These are phyloP conservation scores for Dendrolimus houi DNA, from an alignment of 2,888 invertebrate species.

Conservation along the genomic window DNA sequence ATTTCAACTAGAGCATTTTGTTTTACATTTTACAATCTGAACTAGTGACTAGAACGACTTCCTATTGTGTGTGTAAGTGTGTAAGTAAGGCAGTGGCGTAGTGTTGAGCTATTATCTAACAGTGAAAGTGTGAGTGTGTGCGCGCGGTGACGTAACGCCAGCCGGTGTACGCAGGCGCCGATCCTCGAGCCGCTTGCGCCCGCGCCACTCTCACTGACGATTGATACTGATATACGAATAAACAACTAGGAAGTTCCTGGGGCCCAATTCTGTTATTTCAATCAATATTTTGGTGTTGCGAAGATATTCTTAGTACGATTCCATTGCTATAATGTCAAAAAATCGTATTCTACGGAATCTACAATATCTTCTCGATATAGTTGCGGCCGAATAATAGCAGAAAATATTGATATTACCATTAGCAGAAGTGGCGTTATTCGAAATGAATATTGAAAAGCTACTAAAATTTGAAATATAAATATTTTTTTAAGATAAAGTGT, in stretches of 20 bases:
- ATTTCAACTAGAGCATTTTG: slow-evolving; percentile 21
- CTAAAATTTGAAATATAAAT: too few species aligned
- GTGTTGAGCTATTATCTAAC: slow-evolving; percentile 67
- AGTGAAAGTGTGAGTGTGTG: slow-evolving; percentile 72
- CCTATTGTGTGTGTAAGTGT: slow-evolving; percentile 63
- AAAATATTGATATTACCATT: too few species aligned
- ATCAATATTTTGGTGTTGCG: too few species aligned
- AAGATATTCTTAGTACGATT: too few species aligned
- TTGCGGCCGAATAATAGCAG: too few species aligned
- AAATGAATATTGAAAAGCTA: too few species aligned
- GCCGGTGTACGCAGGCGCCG: slow-evolving; percentile 30
- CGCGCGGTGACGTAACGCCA: slow-evolving; percentile 55
- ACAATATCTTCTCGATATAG: too few species aligned
- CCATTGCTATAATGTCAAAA: too few species aligned
- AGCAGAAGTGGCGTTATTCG: too few species aligned
- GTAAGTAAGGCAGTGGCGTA: slow-evolving; percentile 67
- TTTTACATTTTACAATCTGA: slow-evolving; percentile 24
- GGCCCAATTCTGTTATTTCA: slow-evolving; percentile 7
- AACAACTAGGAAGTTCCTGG: slow-evolving; percentile 56
- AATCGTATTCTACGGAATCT: too few species aligned
- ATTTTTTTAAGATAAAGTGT: too few species aligned
- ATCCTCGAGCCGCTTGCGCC: slow-evolving; percentile 4
- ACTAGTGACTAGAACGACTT: slow-evolving; percentile 47
- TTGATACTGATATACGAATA: slow-evolving; percentile 50
- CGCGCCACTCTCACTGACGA: slow-evolving; percentile 58